Evolutionary conservation across 1,140 invertebrate genomes (phyloP).

Genomic region (Nasonia giraulti): DNA sequence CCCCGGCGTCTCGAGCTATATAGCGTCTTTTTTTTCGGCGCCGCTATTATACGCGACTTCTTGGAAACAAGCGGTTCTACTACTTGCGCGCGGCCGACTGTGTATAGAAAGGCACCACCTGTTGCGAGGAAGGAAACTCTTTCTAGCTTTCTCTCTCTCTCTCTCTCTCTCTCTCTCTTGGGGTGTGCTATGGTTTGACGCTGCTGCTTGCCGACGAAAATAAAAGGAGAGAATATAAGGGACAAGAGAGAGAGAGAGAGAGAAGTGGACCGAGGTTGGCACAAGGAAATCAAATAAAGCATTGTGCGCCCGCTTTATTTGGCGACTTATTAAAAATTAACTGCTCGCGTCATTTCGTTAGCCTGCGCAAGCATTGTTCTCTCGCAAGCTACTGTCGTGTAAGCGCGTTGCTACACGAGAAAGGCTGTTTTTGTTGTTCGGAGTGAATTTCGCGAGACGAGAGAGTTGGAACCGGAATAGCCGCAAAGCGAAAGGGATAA

Average conservation of each 20-base stretch:
- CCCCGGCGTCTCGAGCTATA: neutral
- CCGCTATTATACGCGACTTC: neutral
- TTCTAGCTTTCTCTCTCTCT: neutral
- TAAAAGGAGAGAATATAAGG: neutral
- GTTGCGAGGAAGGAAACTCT: conserved; percentile 13
- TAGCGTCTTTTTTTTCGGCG: neutral
- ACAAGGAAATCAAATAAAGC: neutral
- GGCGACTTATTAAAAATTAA: neutral
- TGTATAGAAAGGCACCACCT: conserved; percentile 9
- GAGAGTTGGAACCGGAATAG: too few relatives aligned
- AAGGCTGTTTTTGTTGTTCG: too few relatives aligned
- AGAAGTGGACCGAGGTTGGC: neutral
- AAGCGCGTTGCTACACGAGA: too few relatives aligned
- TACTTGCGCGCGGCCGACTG: neutral
- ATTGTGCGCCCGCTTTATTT: neutral
- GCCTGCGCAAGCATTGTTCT: too few relatives aligned
- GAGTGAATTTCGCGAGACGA: too few relatives aligned
- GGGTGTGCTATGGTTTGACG: neutral
- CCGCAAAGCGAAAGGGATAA: too few relatives aligned
- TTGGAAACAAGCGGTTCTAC: neutral
- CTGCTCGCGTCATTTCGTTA: too few relatives aligned
- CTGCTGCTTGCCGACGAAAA: too few relatives aligned
- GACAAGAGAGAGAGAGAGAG: neutral
- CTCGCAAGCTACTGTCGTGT: too few relatives aligned
- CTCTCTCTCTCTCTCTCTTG: neutral